Conservation (phyloP, 2,113 vertebrate genomes). For the Diadophis punctatus region DNA sequence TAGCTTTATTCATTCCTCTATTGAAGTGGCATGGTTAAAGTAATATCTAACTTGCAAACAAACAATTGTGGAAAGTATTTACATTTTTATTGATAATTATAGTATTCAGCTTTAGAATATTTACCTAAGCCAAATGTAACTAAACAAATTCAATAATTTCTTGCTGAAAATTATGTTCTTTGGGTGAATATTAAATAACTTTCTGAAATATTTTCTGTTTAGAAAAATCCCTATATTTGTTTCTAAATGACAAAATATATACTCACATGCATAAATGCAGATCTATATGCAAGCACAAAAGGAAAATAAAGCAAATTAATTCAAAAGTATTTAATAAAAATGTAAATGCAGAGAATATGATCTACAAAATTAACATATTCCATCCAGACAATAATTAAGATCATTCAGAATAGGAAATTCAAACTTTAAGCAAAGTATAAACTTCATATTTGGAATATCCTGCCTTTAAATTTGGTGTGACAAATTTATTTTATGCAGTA, state of each 20-base stretch:
- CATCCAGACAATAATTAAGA: not conserved
- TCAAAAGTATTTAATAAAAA: not conserved
- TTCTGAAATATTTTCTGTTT: conserved; percentile 29
- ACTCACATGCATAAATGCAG: not conserved
- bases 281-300: not conserved
- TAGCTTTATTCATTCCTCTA: not conserved
- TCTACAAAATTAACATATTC: not conserved
- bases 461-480: not conserved
- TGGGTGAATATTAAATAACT: conserved; percentile 42
- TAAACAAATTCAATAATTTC: conserved; percentile 31
- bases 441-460: conserved; percentile 12
- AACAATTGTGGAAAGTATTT: conserved; percentile 35
- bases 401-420: conserved; percentile 23
- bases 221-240: not conserved
- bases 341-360: not conserved
- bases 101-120: not conserved
- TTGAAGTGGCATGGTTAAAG: not conserved
- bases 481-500: not conserved
- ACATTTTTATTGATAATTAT: conserved; percentile 21
- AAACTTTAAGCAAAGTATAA: conserved; percentile 12
- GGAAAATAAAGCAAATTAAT: not conserved
- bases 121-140: conserved; percentile 15
- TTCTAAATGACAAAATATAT: not conserved
- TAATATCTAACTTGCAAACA: fast-evolving
- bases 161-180: conserved; percentile 37